These are phyloP conservation scores for Anthopleura xanthogrammica DNA, from an alignment of 92 coral and sea anemone genomes.

Conservation along the genomic window DNA sequence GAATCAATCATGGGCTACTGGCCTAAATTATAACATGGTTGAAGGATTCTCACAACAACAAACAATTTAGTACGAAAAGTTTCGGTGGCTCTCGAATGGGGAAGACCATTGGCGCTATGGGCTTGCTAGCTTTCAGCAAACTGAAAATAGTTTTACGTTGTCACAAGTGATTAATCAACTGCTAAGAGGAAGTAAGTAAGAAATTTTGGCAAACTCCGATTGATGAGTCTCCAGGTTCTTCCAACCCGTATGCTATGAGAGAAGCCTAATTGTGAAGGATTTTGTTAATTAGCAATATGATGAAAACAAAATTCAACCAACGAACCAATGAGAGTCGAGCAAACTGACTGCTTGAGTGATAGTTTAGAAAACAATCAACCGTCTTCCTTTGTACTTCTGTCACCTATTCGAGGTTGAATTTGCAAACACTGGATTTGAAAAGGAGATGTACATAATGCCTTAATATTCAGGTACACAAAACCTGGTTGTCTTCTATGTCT, in stretches of 20 bases:
- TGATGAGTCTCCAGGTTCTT: conserved; percentile 68
- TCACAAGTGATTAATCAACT: conserved; percentile 22
- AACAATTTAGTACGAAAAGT: neutral
- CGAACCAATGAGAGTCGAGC: conserved; percentile 59
- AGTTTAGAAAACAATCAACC: conserved; percentile 72
- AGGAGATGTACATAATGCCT: neutral
- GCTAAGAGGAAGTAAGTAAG: conserved; percentile 16
- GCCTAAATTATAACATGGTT: conserved; percentile 42
- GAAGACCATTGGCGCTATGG: neutral
- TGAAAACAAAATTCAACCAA: conserved; percentile 76
- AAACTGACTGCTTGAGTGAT: conserved; percentile 74
- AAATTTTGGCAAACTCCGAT: conserved; percentile 22
- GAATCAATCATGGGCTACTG: conserved; percentile 68
- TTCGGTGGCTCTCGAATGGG: neutral
- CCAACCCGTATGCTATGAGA: conserved; percentile 49
- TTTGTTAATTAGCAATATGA: conserved; percentile 90
- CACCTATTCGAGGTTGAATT: conserved; percentile 69
- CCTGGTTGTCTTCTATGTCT: neutral
- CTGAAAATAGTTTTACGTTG: conserved; percentile 9
- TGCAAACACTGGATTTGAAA: conserved; percentile 48
- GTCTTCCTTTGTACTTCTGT: conserved; percentile 66
- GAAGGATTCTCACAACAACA: conserved; percentile 27
- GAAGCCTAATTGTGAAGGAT: conserved; percentile 85
- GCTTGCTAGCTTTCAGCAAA: neutral
- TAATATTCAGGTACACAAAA: neutral